Evolutionary conservation across 2,113 vertebrate species (phyloP).

Genomic region (Ptychochromis oligacanthus): DNA sequence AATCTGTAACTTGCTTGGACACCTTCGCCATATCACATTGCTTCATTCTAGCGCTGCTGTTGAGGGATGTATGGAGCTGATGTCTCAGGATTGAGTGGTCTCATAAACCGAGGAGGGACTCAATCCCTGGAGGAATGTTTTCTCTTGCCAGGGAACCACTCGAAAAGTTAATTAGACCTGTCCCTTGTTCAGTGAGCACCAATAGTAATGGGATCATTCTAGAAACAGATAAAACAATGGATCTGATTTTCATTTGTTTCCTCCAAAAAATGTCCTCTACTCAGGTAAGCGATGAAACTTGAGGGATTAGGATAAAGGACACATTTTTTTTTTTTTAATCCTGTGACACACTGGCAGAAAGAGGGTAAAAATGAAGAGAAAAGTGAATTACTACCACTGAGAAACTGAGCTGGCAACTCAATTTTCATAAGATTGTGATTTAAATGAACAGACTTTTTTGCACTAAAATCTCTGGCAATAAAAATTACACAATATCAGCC

Average conservation of each 20-base stretch:
- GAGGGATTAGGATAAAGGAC: background rate
- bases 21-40: background rate
- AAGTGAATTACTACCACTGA: background rate
- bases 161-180: slow-evolving; percentile 58
- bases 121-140: slow-evolving; percentile 44
- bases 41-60: background rate
- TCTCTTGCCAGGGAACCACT: slow-evolving; percentile 23
- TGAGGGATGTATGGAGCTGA: background rate
- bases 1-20: background rate
- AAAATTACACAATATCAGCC: background rate
- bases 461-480: background rate
- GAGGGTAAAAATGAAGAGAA: background rate
- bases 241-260: slow-evolving; percentile 25
- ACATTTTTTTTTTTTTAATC: background rate
- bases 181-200: slow-evolving; percentile 5
- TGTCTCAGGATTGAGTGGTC: slow-evolving; percentile 51
- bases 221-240: background rate
- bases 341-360: background rate
- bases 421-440: background rate
- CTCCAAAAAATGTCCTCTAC: background rate
- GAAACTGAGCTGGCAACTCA: background rate
- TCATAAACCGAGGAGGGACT: slow-evolving; percentile 61
- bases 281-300: background rate
- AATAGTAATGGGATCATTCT: slow-evolving; percentile 27
- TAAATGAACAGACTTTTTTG: background rate